Percentiles rank a stretch among this genome's conserved stretches.
Conservation (phyloP, 2,888 invertebrate genomes). For the Oscheius onirici region DNA sequence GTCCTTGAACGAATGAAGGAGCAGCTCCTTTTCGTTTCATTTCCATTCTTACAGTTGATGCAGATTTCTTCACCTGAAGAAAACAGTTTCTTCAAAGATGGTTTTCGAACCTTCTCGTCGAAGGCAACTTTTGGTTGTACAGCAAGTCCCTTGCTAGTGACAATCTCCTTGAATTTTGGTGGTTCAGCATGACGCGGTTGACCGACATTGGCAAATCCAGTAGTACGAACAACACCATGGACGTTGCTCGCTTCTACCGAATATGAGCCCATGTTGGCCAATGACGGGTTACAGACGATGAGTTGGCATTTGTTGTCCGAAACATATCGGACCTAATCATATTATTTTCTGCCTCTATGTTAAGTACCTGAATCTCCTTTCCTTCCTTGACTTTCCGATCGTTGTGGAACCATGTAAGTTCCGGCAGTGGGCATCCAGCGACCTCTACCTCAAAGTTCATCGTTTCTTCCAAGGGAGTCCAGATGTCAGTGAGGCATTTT, state of each 20-base stretch:
- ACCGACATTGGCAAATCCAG: slow-evolving; percentile 56
- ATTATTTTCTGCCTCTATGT: slow-evolving; percentile 2
- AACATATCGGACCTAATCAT: slow-evolving; percentile 47
- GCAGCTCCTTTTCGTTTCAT: slow-evolving; percentile 59
- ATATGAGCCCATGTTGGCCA: slow-evolving; percentile 62
- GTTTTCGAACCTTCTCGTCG: slow-evolving; percentile 38
- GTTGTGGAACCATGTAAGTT: slow-evolving; percentile 65
- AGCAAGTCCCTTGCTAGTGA: slow-evolving; percentile 40
- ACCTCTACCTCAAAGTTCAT: slow-evolving; percentile 63
- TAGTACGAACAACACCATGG: slow-evolving; percentile 65
- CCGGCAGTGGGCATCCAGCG: slow-evolving; percentile 64
- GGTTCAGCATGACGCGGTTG: slow-evolving; percentile 53
- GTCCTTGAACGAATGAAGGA: slow-evolving; percentile 66
- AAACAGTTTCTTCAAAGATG: neutral
- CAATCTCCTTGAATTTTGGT: slow-evolving; percentile 55
- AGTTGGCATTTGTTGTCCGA: slow-evolving; percentile 53
- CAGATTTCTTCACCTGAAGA: slow-evolving; percentile 41
- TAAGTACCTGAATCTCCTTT: slow-evolving; percentile 46
- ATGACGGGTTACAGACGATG: slow-evolving; percentile 49
- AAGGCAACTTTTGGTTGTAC: slow-evolving; percentile 54
- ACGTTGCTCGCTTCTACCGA: slow-evolving; percentile 64
- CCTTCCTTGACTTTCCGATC: slow-evolving; percentile 57
- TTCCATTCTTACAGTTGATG: slow-evolving; percentile 48
- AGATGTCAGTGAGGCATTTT: slow-evolving; percentile 65
- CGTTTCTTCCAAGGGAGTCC: slow-evolving; percentile 58